Evolutionary conservation across 2,113 vertebrate species (phyloP).

Genomic region (Chauna torquata): DNA sequence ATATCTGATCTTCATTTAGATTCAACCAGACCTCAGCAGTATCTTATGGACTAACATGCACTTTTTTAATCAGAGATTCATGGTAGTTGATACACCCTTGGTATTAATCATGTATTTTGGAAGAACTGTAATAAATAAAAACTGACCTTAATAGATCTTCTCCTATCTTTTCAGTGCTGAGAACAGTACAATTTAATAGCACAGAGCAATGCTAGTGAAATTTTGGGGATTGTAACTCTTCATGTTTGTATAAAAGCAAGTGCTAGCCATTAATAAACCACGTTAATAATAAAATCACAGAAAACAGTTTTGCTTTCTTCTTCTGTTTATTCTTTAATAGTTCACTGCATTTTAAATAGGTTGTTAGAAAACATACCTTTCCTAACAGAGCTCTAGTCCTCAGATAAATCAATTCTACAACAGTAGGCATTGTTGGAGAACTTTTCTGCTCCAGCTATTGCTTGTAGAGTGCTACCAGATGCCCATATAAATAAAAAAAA

Average conservation of each 20-base stretch:
- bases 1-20: not conserved
- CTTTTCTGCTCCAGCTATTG: not conserved
- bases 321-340: not conserved
- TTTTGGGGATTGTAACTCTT: not conserved
- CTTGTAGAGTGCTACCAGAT: not conserved
- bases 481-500: not conserved
- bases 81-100: not conserved
- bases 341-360: not conserved
- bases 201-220: not conserved
- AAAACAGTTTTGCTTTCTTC: not conserved
- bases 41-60: not conserved
- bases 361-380: not conserved
- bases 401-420: not conserved
- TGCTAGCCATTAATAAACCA: not conserved
- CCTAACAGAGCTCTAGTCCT: not conserved
- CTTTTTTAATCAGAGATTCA: not conserved
- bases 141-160: not conserved
- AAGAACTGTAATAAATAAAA: not conserved
- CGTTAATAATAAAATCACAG: not conserved
- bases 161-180: not conserved
- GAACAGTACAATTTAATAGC: not conserved
- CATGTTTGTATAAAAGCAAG: not conserved
- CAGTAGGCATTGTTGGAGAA: not conserved
- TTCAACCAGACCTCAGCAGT: not conserved
- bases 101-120: not conserved